These are phyloP conservation scores for Anolis carolinensis DNA, from an alignment of 2,113 vertebrate genomes.

Conservation along the genomic window DNA sequence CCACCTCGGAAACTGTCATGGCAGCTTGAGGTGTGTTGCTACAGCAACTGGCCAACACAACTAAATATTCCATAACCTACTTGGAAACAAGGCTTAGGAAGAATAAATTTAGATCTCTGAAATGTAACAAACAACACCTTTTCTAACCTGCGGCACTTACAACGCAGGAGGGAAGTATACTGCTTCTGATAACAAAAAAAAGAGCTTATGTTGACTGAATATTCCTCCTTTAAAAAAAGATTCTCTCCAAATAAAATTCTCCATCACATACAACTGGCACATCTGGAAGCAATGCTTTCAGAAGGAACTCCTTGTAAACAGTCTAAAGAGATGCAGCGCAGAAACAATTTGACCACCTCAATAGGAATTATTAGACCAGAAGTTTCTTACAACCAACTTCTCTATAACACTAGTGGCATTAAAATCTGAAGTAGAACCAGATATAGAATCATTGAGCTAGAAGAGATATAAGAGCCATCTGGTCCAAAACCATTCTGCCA, in stretches of 20 bases:
- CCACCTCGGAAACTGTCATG: constrained; percentile 23
- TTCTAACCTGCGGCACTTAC: too few relatives aligned
- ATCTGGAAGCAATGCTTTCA: too few relatives aligned
- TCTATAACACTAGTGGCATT: background rate
- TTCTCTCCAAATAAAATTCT: background rate
- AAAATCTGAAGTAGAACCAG: background rate
- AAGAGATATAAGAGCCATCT: too few relatives aligned
- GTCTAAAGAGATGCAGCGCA: background rate
- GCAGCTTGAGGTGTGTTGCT: constrained; percentile 28
- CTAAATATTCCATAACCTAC: background rate
- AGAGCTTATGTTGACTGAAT: background rate
- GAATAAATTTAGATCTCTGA: background rate
- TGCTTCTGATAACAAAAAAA: background rate
- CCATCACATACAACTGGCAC: background rate
- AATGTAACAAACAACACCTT: background rate
- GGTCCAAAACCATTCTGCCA: too few relatives aligned
- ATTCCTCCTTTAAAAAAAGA: background rate
- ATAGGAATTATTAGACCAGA: background rate
- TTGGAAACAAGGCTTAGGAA: background rate
- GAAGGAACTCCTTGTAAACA: background rate
- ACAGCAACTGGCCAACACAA: constrained; percentile 1
- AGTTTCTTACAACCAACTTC: too few relatives aligned
- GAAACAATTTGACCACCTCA: background rate
- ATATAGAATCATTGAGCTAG: too few relatives aligned
- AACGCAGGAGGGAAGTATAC: background rate